Conservation (phyloP, 2,888 invertebrate species). For the Uloborus plumipes region DNA sequence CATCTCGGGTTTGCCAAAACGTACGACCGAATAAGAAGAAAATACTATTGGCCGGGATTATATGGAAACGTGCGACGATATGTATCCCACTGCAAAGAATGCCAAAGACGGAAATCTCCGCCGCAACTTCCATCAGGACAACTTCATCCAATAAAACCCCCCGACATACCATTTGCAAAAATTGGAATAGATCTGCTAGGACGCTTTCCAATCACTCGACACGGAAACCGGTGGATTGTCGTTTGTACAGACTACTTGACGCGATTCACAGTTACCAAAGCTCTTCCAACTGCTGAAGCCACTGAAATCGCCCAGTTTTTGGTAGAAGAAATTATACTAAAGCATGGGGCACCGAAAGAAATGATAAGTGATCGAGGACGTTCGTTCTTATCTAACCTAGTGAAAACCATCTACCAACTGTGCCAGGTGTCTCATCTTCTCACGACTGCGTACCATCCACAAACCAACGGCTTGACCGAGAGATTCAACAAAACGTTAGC, state of each 20-base stretch:
- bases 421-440: conserved; percentile 15
- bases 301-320: conserved; percentile 38
- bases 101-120: too few species aligned
- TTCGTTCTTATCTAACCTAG: conserved; percentile 9
- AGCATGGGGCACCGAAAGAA: conserved; percentile 19
- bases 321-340: conserved; percentile 12
- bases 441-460: conserved; percentile 34
- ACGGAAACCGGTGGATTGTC: too few species aligned
- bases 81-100: too few species aligned
- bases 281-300: neutral
- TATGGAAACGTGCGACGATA: too few species aligned
- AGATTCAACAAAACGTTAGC: conserved; percentile 14
- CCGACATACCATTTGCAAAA: too few species aligned
- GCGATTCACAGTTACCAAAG: neutral
- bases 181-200: too few species aligned
- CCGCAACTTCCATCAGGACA: conserved; percentile 1
- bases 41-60: too few species aligned
- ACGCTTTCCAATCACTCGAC: too few species aligned
- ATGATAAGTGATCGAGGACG: conserved; percentile 31
- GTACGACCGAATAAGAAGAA: too few species aligned
- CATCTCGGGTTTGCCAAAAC: too few species aligned
- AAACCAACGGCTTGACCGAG: conserved; percentile 38
- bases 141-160: too few species aligned
- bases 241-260: too few species aligned
- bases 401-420: neutral